These are phyloP conservation scores for Thumatha senex DNA, from an alignment of 2,888 invertebrate species.

Conservation along the genomic window DNA sequence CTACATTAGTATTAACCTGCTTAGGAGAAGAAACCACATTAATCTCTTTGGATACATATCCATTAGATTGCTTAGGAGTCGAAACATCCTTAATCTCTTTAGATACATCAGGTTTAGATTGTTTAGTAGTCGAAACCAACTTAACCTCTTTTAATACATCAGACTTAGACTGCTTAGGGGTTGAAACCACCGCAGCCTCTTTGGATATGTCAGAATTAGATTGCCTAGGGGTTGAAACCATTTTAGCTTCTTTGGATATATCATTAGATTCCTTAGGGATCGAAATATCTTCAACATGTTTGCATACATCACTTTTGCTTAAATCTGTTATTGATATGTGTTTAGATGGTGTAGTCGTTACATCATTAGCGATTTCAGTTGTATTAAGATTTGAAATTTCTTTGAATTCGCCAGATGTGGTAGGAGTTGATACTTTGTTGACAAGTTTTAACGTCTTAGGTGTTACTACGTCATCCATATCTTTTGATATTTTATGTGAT, in stretches of 20 bases:
- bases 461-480: background rate
- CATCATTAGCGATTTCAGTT: too few species aligned
- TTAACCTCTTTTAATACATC: background rate
- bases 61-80: slow-evolving; percentile 2
- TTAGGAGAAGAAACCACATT: background rate
- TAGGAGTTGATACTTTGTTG: background rate
- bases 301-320: too few species aligned
- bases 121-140: background rate
- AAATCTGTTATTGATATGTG: background rate
- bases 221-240: too few species aligned
- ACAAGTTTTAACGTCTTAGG: background rate
- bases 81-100: background rate
- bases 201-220: too few species aligned
- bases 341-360: background rate
- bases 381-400: background rate
- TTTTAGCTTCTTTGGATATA: too few species aligned
- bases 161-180: background rate
- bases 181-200: too few species aligned
- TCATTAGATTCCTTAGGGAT: too few species aligned
- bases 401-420: background rate
- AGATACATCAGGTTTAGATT: background rate
- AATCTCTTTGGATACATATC: too few species aligned
- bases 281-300: too few species aligned
- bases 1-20: background rate
- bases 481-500: background rate